Evolutionary conservation across 2,888 invertebrate genomes (phyloP).

Genomic region (Phalangium opilio): DNA sequence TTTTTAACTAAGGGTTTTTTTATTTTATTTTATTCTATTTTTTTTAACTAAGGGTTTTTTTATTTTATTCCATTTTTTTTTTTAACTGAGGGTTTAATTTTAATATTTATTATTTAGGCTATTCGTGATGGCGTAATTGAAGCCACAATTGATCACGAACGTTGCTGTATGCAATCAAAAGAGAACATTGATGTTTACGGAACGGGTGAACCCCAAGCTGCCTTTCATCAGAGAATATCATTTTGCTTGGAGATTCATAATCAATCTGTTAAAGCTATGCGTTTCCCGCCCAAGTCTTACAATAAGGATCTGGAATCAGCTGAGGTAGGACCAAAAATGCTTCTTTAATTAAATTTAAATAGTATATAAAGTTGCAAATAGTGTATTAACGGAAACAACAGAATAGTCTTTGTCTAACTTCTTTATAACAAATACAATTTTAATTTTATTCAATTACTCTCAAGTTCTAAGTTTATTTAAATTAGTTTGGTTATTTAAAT

Average conservation of each 20-base stretch:
- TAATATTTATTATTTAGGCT: conserved; percentile 39
- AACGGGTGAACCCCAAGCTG: conserved; percentile 85
- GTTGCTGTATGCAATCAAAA: conserved; percentile 91
- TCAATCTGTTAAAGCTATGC: conserved; percentile 95
- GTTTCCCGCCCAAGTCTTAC: conserved; percentile 97
- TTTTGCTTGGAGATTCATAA: conserved; percentile 97
- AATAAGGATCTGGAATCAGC: conserved; percentile 95
- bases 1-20: neutral
- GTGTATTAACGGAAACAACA: too few relatives aligned
- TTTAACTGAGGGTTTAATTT: conserved; percentile 1
- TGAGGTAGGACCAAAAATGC: conserved; percentile 36
- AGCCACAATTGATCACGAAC: conserved; percentile 86
- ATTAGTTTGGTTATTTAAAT: too few relatives aligned
- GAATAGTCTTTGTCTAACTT: too few relatives aligned
- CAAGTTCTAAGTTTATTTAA: too few relatives aligned
- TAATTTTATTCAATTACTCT: too few relatives aligned
- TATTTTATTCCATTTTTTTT: too few relatives aligned
- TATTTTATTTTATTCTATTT: neutral
- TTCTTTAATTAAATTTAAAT: too few relatives aligned
- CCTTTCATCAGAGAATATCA: conserved; percentile 90
- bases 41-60: neutral
- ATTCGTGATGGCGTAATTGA: conserved; percentile 98
- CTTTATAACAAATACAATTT: too few relatives aligned
- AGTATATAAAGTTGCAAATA: too few relatives aligned
- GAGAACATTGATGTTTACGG: conserved; percentile 94